Evolutionary conservation across 2,113 vertebrate genomes (phyloP).

Genomic region (Hippocampus zosterae): DNA sequence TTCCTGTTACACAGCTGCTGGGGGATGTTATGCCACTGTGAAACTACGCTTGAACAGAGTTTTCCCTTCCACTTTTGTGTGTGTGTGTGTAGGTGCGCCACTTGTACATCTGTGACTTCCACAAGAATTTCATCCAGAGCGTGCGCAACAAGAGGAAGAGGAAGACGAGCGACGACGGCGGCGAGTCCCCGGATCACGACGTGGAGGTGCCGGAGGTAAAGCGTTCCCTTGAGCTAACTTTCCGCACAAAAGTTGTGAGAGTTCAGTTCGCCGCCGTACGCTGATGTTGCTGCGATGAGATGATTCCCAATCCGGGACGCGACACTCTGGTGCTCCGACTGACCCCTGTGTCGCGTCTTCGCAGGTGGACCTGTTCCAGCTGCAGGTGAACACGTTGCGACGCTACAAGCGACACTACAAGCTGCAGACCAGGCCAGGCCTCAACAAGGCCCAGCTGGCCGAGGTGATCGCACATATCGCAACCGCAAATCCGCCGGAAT

Average conservation of each 20-base stretch:
- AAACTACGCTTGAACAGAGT: background rate
- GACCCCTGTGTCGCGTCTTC: background rate
- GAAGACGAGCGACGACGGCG: slow-evolving; percentile 95
- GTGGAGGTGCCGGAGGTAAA: slow-evolving; percentile 91
- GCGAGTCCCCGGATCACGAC: slow-evolving; percentile 94
- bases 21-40: background rate
- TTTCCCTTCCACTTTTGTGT: too few relatives aligned
- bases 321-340: too few relatives aligned
- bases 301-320: background rate
- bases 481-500: background rate
- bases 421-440: slow-evolving; percentile 92
- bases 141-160: slow-evolving; percentile 98
- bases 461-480: slow-evolving; percentile 74
- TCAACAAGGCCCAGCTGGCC: slow-evolving; percentile 97
- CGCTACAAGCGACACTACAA: slow-evolving; percentile 99
- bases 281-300: too few relatives aligned
- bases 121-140: slow-evolving; percentile 99
- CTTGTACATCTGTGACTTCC: slow-evolving; percentile 97
- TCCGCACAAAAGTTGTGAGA: too few relatives aligned
- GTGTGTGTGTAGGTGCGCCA: slow-evolving; percentile 93
- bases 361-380: slow-evolving; percentile 96
- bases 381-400: slow-evolving; percentile 94
- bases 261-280: too few relatives aligned
- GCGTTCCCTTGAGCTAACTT: background rate
- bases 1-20: background rate